phyloP scores from a whole-genome alignment of 2,888 invertebrate species.

The Ctena decussata region DNA sequence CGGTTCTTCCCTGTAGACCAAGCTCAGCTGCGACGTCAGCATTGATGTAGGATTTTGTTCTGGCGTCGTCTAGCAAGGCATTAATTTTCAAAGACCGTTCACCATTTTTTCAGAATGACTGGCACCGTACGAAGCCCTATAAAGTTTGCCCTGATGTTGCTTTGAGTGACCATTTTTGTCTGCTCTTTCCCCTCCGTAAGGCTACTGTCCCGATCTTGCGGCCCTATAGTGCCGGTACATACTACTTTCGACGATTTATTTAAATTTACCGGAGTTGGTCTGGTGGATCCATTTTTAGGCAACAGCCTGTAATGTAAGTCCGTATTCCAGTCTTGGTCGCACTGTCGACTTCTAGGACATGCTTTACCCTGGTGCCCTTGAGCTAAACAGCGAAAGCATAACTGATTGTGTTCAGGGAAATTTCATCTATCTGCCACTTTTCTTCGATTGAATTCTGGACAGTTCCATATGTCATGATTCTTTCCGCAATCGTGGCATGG shows the following conservation, averaged over 20 bases:
- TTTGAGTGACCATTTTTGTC: too few relatives aligned
- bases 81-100: too few relatives aligned
- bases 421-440: neutral
- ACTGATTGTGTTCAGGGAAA: neutral
- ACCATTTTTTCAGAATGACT: too few relatives aligned
- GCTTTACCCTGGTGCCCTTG: slow-evolving; percentile 9
- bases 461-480: slow-evolving; percentile 27
- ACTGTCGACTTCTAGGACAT: slow-evolving; percentile 4
- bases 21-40: neutral
- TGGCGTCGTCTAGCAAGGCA: neutral
- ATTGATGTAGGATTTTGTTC: neutral
- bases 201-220: neutral
- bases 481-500: slow-evolving; percentile 2
- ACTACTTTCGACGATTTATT: neutral
- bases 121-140: too few relatives aligned
- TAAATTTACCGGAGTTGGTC: neutral
- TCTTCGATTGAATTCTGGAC: slow-evolving; percentile 21
- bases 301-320: neutral
- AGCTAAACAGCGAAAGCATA: slow-evolving; percentile 32
- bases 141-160: too few relatives aligned
- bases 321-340: neutral
- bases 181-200: neutral
- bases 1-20: neutral
- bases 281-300: neutral
- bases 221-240: neutral